Base-by-base conservation (phyloP, 2,113 vertebrate species). In the Mirza zaza region DNA sequence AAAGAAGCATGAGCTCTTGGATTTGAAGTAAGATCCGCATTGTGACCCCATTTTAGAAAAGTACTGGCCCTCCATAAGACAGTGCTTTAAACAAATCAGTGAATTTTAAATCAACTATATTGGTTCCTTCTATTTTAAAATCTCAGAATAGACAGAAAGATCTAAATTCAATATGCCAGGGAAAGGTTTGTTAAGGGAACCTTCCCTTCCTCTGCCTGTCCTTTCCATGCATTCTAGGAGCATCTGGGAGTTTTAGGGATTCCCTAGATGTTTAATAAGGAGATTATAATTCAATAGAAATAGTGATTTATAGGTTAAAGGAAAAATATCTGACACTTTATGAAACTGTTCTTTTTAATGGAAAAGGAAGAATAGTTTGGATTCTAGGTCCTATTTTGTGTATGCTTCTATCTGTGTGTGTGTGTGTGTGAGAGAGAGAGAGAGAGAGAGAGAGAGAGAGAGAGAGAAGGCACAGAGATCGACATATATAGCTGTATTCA, bases 71-170 rank as follows among this genome's bases (percentile, higher is more conserved):
- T 95, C 32, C 9, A 23, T 63, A 75, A 82, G 82, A 17, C 36
- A 89, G 0, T 48, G 3, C 14, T 92, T 87, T 82, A 18, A 59
- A 55, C 21, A 92, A 34, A 52, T 87, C 73, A 85, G 39, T 90
- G 15, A 95, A 82, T 88, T 88, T 90, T 86, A 4, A 94, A 63
- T 59, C 63, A 75, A 25, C 23, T 94, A 23, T 96, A 67, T 80
- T 94, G n/a, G 34, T 89, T 91, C 21, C 48, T 92, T 45, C 23
- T 90, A 68, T 85, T 94, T 91, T 90, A 21, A 68, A 81, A 76
- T 82, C 42, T 94, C n/a, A 94, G 48, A 90, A 83, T 48, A 89
- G n/a, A 86, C n/a, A 42, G 59, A 67, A 90, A 85, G 32, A 81
- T 94, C 29, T 89, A 81, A 90, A 61, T 45, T 92, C 18, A 73